phyloP scores from a whole-genome alignment of 2,113 vertebrate genomes.

The chimpanzee (Pan troglodytes) region NHGRI_mPanTro3-v2.1_pri NC_072409.2:29210001-29210500 shows the following conservation, averaged over 20 bases:
- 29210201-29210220: slow-evolving; percentile 6
- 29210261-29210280: not conserved
- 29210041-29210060: not conserved
- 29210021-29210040: not conserved
- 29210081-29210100: slow-evolving; percentile 21
- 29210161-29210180: slow-evolving; percentile 56
- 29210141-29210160: not conserved
- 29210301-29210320: not conserved
- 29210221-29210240: not conserved
- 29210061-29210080: not conserved
- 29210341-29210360: not conserved
- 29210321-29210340: not conserved
- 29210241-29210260: not conserved
- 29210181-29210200: not conserved
- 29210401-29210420: not conserved
- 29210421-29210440: too few relatives aligned
- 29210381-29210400: not conserved
- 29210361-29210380: not conserved
- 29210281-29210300: slow-evolving; percentile 64
- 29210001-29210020: not conserved
- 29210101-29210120: slow-evolving; percentile 42
- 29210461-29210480: too few relatives aligned
- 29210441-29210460: too few relatives aligned
- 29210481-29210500: too few relatives aligned
- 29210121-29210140: slow-evolving; percentile 31